These are phyloP conservation scores for Falco peregrinus DNA, from an alignment of 2,797 vertebrate genomes.

Conservation along the genomic window DNA sequence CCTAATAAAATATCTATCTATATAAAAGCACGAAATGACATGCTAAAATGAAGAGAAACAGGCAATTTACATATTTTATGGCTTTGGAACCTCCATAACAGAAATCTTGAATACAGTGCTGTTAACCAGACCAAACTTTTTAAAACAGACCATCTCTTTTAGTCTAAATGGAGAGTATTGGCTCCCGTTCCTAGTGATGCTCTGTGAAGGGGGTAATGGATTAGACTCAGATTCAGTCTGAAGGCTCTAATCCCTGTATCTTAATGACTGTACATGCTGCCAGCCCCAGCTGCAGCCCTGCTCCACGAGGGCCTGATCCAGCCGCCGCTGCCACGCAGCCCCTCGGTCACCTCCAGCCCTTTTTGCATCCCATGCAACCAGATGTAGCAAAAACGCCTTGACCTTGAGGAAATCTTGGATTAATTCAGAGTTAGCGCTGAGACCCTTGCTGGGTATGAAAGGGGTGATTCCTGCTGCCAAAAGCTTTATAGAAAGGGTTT, in stretches of 20 bases:
- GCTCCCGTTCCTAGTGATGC: not conserved
- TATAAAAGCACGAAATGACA: constrained; percentile 56
- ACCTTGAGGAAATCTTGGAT: not conserved
- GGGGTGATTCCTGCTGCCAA: not conserved
- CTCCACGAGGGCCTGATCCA: not conserved
- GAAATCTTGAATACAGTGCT: not conserved
- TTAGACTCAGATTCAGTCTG: constrained; percentile 32
- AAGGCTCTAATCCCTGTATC: constrained; percentile 26
- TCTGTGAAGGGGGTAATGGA: constrained; percentile 17
- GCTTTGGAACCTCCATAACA: constrained; percentile 20
- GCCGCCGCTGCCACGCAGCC: not conserved
- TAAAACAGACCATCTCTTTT: not conserved
- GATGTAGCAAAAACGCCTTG: not conserved
- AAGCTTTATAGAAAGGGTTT: not conserved
- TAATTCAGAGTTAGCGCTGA: not conserved
- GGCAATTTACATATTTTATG: constrained; percentile 28
- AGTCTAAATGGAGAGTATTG: not conserved
- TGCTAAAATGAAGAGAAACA: constrained; percentile 45
- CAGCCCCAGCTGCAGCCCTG: not conserved
- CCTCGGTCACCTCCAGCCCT: accelerated
- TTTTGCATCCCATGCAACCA: not conserved
- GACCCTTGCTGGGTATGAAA: not conserved
- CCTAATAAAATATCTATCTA: constrained; percentile 51
- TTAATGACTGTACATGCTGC: not conserved
- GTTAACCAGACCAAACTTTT: constrained; percentile 15